A percentile compares a stretch with the other conserved stretches of the same genome.
Evolutionary conservation across 2,888 invertebrate species (phyloP).

Genomic region (Polymixis flavicincta): DNA sequence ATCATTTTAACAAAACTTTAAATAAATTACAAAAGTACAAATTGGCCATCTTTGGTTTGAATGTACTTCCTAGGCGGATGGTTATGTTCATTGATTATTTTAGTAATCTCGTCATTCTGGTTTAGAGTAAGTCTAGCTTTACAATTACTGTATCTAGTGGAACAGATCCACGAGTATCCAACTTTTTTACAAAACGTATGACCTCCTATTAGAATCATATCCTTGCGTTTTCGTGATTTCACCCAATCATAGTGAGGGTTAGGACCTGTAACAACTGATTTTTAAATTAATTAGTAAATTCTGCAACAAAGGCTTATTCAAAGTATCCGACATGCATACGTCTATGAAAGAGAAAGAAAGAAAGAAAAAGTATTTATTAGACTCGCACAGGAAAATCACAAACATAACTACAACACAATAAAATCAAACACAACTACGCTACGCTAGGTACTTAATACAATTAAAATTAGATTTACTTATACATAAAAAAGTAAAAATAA

Average conservation of each 20-base stretch:
- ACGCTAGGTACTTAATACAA: too few species aligned
- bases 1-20: neutral
- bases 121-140: slow-evolving; percentile 72
- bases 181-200: slow-evolving; percentile 60
- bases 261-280: slow-evolving; percentile 39
- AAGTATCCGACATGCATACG: neutral
- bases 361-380: too few species aligned
- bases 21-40: neutral
- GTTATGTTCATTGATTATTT: slow-evolving; percentile 24
- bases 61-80: slow-evolving; percentile 21
- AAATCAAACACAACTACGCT: too few species aligned
- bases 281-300: neutral
- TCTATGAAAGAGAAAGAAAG: too few species aligned
- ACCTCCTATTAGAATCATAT: slow-evolving; percentile 62
- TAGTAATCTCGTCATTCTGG: neutral
- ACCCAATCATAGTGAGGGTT: slow-evolving; percentile 52
- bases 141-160: slow-evolving; percentile 63
- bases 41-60: neutral
- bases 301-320: neutral
- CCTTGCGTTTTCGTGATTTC: slow-evolving; percentile 64
- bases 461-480: too few species aligned
- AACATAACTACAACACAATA: too few species aligned
- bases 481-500: too few species aligned
- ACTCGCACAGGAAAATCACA: too few species aligned
- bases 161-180: slow-evolving; percentile 66